A percentile compares a stretch with the other conserved stretches of the same genome.
Conservation (phyloP, 2,888 invertebrate genomes). For the Euzetes globulus region DNA sequence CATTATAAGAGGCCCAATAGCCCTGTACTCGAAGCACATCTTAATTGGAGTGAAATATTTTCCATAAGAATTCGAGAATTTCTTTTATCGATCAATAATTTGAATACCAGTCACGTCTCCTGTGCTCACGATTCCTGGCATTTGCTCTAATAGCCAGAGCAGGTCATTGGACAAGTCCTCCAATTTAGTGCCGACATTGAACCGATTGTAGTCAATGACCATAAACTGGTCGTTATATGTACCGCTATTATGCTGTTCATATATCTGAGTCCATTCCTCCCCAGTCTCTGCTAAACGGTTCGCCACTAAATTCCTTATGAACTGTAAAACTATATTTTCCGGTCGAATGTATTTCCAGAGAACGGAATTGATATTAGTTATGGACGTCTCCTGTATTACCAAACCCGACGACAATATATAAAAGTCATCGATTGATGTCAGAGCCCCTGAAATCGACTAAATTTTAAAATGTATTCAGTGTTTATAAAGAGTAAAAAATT, state of each 20-base stretch:
- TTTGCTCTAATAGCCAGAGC: slow-evolving; percentile 69
- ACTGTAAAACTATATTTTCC: slow-evolving; percentile 60
- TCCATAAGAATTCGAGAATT: slow-evolving; percentile 28
- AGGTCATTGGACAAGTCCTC: slow-evolving; percentile 48
- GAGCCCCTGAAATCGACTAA: slow-evolving; percentile 1
- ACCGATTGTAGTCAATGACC: slow-evolving; percentile 63
- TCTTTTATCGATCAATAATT: slow-evolving; percentile 22
- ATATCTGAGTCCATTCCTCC: slow-evolving; percentile 62
- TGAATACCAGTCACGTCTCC: slow-evolving; percentile 29
- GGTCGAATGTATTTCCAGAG: slow-evolving; percentile 63
- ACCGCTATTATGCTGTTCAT: slow-evolving; percentile 65
- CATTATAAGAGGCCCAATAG: slow-evolving; percentile 68
- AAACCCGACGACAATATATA: slow-evolving; percentile 48
- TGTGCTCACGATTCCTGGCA: slow-evolving; percentile 48
- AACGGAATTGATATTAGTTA: slow-evolving; percentile 63
- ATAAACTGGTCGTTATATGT: slow-evolving; percentile 83
- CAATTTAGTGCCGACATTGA: slow-evolving; percentile 50
- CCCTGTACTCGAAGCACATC: slow-evolving; percentile 56
- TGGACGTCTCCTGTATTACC: slow-evolving; percentile 65
- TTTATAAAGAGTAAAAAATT: not conserved
- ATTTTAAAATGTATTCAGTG: not conserved
- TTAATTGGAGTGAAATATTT: slow-evolving; percentile 51
- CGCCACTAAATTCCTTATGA: slow-evolving; percentile 70
- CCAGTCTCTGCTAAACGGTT: slow-evolving; percentile 68
- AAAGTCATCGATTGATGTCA: slow-evolving; percentile 50